Evolutionary conservation across 2,888 invertebrate species (phyloP), one percentile per base, ranked within the genome.

Genomic region (Thyatira batis): DNA sequence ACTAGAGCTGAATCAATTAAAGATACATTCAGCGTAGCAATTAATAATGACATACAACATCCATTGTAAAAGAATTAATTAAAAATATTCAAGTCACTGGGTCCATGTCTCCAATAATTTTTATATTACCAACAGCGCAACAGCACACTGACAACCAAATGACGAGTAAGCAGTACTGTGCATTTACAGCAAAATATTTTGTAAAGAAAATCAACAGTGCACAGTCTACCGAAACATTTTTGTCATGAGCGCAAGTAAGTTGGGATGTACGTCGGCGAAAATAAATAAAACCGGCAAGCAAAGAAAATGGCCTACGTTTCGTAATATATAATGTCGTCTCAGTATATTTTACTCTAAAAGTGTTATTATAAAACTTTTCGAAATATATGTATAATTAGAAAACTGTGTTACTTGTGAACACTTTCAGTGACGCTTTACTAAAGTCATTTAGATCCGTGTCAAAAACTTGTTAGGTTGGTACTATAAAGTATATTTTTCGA

Each of bases 141-240:
- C 49, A 49, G 51, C 53, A 49, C 52, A 63, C 54, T 48, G 27
- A 62, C 61, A 55, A 62, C 61, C 65, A 55, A 65, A 58, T 67
- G 65, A 62, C 59, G 54, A 53, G 53, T 27, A 39, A 54, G 53
- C 51, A 39, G 51, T 60, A 63, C 65, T 67, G 58, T 53, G 61
- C 50, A 65, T 57, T 51, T 58, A 50, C 50, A 56, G 70, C 67
- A 80, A 79, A 23, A 80, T 75, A 80, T 78, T 76, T 69, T 69
- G 57, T 64, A 58, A 60, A 63, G 67, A 67, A 72, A 74, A 65
- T 66, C 67, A 76, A 78, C 73, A 61, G 55, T 65, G 61, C 68
- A 69, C 71, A 72, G 74, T 73, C 73, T 67, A 61, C 69, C 64
- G 60, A 76, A 80, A 80, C 69, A 72, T 73, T 75, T 66, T 65